These are phyloP conservation scores for Gasteruption jaculator DNA, from an alignment of 2,888 invertebrate genomes.

Conservation along the genomic window DNA sequence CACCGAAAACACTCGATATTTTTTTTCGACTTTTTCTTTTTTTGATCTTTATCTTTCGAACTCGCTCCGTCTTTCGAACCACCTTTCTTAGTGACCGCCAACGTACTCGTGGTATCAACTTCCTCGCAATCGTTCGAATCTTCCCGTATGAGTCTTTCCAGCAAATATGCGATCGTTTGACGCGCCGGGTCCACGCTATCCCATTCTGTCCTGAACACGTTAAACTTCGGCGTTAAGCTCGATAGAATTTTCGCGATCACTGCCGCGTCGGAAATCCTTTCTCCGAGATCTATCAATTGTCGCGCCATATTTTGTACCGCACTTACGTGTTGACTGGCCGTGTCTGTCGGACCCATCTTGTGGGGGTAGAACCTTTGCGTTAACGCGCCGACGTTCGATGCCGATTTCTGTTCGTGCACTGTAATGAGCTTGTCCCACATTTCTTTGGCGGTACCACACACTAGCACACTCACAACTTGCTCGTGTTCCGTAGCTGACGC, in stretches of 20 bases:
- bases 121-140: conserved; percentile 3
- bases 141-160: conserved; percentile 17
- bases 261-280: conserved; percentile 6
- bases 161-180: conserved; percentile 15
- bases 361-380: conserved; percentile 14
- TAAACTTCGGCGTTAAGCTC: conserved; percentile 19
- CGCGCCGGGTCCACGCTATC: conserved; percentile 10
- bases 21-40: conserved; percentile 2
- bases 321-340: conserved; percentile 10
- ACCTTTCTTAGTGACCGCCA: no score
- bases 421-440: conserved; percentile 20
- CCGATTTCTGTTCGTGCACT: conserved; percentile 17
- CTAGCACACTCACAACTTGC: conserved; percentile 17
- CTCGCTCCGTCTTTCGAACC: no score
- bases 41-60: no score
- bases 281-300: conserved; percentile 17
- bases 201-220: no score
- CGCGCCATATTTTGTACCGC: conserved; percentile 5
- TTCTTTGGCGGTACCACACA: conserved; percentile 15
- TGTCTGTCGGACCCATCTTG: conserved; percentile 13
- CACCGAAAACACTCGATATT: conserved; percentile 8
- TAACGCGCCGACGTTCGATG: no score
- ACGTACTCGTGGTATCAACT: conserved; percentile 3
- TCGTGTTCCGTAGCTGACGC: conserved; percentile 17
- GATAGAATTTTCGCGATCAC: conserved; percentile 18